A percentile compares a stretch with the other conserved stretches of the same genome.
These are phyloP conservation scores for Rambutsinella grinnellia DNA, from an alignment of 2,888 invertebrate species.

Conservation along the genomic window DNA sequence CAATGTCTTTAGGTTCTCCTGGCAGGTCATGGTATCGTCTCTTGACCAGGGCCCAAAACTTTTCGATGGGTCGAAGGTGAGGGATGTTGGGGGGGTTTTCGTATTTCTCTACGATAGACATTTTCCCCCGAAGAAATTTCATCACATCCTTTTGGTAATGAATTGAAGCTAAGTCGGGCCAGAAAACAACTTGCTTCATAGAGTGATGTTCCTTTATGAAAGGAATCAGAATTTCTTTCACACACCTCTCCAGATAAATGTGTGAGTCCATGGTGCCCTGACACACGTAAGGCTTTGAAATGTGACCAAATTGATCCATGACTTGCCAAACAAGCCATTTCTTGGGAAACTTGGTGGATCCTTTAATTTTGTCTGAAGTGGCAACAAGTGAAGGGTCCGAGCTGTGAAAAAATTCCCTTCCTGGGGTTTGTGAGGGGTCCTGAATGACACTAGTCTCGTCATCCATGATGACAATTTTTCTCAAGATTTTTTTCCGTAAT, in stretches of 20 bases:
- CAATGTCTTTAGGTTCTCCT: not conserved
- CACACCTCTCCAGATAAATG: slow-evolving; percentile 30
- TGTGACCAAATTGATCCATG: slow-evolving; percentile 28
- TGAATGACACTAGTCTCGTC: slow-evolving; percentile 34
- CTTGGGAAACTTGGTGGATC: slow-evolving; percentile 29
- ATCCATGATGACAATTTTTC: slow-evolving; percentile 42
- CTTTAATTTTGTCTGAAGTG: slow-evolving; percentile 24
- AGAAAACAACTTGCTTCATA: slow-evolving; percentile 11
- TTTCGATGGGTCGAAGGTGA: slow-evolving; percentile 29
- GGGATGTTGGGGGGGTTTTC: slow-evolving; percentile 26
- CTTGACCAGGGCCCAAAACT: slow-evolving; percentile 23
- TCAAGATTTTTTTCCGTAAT: slow-evolving; percentile 18
- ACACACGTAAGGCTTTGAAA: slow-evolving; percentile 34
- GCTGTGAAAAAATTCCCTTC: slow-evolving; percentile 17
- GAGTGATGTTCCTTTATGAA: slow-evolving; percentile 43
- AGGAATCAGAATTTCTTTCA: slow-evolving; percentile 31
- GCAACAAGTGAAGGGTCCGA: slow-evolving; percentile 16
- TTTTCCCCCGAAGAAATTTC: slow-evolving; percentile 1
- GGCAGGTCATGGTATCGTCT: slow-evolving; percentile 9
- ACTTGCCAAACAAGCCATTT: slow-evolving; percentile 27
- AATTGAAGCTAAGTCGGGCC: slow-evolving; percentile 26
- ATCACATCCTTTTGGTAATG: slow-evolving; percentile 12
- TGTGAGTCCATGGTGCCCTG: slow-evolving; percentile 20
- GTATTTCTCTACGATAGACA: slow-evolving; percentile 14
- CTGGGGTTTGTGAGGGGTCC: slow-evolving; percentile 29